Conservation (phyloP, 2,888 invertebrate species). For the Mimas tiliae region DNA sequence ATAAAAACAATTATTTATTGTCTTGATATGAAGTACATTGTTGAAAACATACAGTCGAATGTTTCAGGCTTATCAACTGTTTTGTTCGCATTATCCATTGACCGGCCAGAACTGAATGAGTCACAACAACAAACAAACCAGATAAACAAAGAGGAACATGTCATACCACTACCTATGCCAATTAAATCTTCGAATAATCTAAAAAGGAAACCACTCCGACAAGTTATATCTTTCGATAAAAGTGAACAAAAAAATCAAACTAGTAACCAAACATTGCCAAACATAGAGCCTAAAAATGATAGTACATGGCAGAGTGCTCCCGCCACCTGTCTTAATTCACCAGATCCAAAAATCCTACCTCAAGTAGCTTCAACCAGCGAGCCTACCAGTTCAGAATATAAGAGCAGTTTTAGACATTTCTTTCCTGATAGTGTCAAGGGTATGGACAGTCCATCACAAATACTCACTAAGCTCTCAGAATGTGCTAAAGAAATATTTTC, state of each 20-base stretch:
- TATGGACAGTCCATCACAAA: slow-evolving; percentile 78
- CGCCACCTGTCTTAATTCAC: slow-evolving; percentile 86
- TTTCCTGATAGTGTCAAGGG: slow-evolving; percentile 77
- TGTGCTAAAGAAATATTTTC: slow-evolving; percentile 82
- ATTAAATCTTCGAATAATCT: slow-evolving; percentile 75
- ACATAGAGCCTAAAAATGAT: slow-evolving; percentile 48
- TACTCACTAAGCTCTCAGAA: slow-evolving; percentile 75
- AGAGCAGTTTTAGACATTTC: slow-evolving; percentile 70
- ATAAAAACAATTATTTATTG: slow-evolving; percentile 10
- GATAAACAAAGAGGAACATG: slow-evolving; percentile 85
- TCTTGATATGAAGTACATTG: slow-evolving; percentile 33
- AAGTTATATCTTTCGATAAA: slow-evolving; percentile 82
- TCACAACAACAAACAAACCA: slow-evolving; percentile 78
- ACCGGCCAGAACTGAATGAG: slow-evolving; percentile 92
- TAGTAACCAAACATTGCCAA: slow-evolving; percentile 43
- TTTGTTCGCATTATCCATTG: slow-evolving; percentile 96
- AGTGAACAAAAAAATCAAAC: slow-evolving; percentile 56
- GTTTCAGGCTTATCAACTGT: slow-evolving; percentile 92
- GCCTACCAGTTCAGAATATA: slow-evolving; percentile 75
- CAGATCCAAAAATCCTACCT: slow-evolving; percentile 67
- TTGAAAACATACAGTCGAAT: slow-evolving; percentile 36
- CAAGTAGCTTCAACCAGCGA: slow-evolving; percentile 71
- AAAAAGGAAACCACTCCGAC: slow-evolving; percentile 74
- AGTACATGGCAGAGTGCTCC: slow-evolving; percentile 84
- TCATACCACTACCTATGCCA: slow-evolving; percentile 88